These are phyloP conservation scores for Rhodeus uyekii DNA, from an alignment of 2,797 vertebrate species.

Conservation along the genomic window DNA sequence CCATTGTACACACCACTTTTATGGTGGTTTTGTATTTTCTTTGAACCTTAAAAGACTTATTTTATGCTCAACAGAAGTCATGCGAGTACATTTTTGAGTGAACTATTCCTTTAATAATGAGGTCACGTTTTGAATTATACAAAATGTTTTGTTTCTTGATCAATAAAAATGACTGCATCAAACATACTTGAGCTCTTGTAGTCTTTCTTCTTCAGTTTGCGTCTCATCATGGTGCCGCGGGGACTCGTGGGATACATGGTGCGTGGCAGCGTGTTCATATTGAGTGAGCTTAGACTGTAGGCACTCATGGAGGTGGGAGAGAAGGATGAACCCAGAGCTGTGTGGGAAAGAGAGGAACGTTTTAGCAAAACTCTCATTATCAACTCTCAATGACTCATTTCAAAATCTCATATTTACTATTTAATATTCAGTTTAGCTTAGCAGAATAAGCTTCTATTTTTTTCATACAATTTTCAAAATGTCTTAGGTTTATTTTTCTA, in stretches of 20 bases:
- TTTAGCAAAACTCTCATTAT: slow-evolving; percentile 13
- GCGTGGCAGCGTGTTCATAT: slow-evolving; percentile 94
- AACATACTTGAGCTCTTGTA: slow-evolving; percentile 97
- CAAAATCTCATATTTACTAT: not conserved
- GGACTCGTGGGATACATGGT: slow-evolving; percentile 97
- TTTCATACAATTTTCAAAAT: not conserved
- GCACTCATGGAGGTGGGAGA: slow-evolving; percentile 93
- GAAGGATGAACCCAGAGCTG: slow-evolving; percentile 77
- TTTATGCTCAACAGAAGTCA: too few relatives aligned
- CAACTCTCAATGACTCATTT: slow-evolving; percentile 9
- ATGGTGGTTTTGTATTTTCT: too few relatives aligned
- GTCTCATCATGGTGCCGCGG: slow-evolving; percentile 93
- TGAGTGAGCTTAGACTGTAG: slow-evolving; percentile 97
- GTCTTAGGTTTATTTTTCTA: not conserved
- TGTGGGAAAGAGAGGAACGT: slow-evolving; percentile 13
- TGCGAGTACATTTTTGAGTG: not conserved
- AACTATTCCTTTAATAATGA: not conserved
- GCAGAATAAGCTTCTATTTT: not conserved
- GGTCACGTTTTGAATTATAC: not conserved
- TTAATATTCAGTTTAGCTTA: not conserved
- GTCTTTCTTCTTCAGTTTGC: slow-evolving; percentile 97
- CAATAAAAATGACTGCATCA: not conserved
- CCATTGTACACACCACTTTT: too few relatives aligned
- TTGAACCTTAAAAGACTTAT: too few relatives aligned
- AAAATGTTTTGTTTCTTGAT: not conserved